These are phyloP conservation scores for Strigamia transsilvanica DNA, from an alignment of 2,888 invertebrate genomes.

Conservation along the genomic window DNA sequence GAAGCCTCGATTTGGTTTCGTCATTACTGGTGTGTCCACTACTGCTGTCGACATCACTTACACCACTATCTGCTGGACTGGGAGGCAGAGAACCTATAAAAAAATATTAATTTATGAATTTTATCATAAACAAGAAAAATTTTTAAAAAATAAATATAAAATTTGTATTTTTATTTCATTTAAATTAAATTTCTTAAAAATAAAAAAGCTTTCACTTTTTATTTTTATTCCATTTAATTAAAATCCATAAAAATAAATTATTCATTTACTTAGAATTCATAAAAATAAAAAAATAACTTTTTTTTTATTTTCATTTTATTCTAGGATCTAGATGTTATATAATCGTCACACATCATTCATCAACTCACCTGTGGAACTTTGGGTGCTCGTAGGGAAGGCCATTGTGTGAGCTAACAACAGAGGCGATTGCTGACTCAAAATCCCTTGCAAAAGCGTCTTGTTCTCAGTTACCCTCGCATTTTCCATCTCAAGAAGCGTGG, in stretches of 20 bases:
- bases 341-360: background rate
- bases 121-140: no score
- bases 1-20: constrained; percentile 86
- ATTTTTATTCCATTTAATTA: no score
- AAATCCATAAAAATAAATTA: no score
- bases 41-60: constrained; percentile 95
- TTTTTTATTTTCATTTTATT: background rate
- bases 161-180: no score
- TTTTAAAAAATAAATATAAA: no score
- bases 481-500: constrained; percentile 57
- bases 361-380: constrained; percentile 57
- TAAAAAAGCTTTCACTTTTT: no score
- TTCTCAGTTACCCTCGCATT: constrained; percentile 60
- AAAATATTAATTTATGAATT: no score
- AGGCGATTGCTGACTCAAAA: constrained; percentile 66
- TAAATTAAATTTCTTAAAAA: no score
- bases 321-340: background rate
- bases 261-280: no score
- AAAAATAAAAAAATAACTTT: background rate
- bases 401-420: constrained; percentile 67
- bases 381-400: constrained; percentile 72
- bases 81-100: constrained; percentile 89
- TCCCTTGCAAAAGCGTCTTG: constrained; percentile 59
- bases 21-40: constrained; percentile 77
- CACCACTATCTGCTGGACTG: constrained; percentile 96